Base-by-base conservation (phyloP, 2,797 vertebrate genomes). In the Otolemur crassicaudatus region DNA sequence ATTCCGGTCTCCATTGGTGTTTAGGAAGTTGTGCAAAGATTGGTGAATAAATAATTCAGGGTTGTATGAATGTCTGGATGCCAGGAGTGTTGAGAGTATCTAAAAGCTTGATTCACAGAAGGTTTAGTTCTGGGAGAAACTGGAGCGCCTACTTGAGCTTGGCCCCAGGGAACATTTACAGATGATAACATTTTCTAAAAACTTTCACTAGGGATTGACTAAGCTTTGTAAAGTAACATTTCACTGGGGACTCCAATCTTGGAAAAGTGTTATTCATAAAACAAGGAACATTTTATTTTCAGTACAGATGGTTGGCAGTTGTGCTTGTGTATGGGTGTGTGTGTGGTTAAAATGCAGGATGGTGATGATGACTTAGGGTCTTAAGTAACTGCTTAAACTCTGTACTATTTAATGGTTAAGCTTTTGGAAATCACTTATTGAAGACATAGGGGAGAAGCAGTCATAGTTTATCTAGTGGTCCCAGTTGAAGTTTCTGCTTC, bases 11-110 rank as follows among this genome's bases (percentile, higher is more conserved):
- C 98, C 97, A 91, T 46, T 97, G 98, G 97, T 97, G 98, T 98
- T 98, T 96, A 96, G 98, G 97, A 98, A 98, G 98, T 98, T 98
- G 98, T 98, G 97, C 97, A 88, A 98, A 97, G 98, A 98, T 97
- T 98, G 98, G 98, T 95, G 97, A 98, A 98, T 99, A 98, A 99
- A 99, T 99, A 99, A 99, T 99, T 99, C 98, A 99, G 98, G 96
- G 96, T 91, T 97, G 97, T 98, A 97, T 94, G 86, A 97, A 98
- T 90, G 97, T 98, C 98, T 98, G 96, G 98, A 98, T 98, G 98
- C 98, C 85, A 89, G 37, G 97, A 97, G 90, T 88, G 11, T 98
- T 97, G 98, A 98, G 98, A 98, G 98, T 98, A 98, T 99, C 99
- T 99, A 99, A 98, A 99, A 99, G 98, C 98, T 98, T 80, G 97